Base-by-base conservation (phyloP, 2,797 vertebrate genomes). In the Gouania willdenowi region DNA sequence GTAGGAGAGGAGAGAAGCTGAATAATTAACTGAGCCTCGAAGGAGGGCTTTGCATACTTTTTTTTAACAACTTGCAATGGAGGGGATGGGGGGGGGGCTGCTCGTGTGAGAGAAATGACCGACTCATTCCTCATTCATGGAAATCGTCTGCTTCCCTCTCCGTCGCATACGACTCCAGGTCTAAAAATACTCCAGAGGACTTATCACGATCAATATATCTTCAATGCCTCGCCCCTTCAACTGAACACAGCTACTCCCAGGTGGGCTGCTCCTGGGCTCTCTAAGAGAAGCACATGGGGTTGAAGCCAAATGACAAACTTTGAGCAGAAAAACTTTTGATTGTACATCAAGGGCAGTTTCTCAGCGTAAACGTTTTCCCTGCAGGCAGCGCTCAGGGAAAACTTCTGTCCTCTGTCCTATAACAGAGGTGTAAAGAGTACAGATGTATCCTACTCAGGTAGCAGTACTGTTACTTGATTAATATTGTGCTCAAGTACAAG, bases 131-230 rank as follows among this genome's bases (percentile, higher is more conserved):
- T 81, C 80, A 87, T 86, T 82, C 71, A 80, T 80, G 63, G 63
- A 77, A 86, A 85, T 59, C 54, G 66, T 39, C 41, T 19, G 12
- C 45, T 79, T 76, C 69, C 60, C 80, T 53, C 80, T 53, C 51
- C 61, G 24, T 53, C 60, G 78, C 73, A 72, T 73, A 72, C 51
- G 63, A 69, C 44, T 67, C 28, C 26, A 8, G n/a, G 48, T 84
- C 89, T 88, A 86, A 88, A 89, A 84, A 88, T 88, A 87, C 60
- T 63, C 61, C 60, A 51, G 67, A 81, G 81, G 78, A 77, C 60
- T 81, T 77, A 81, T 83, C 81, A 73, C 40, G 44, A 88, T 87
- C 83, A 84, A 84, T 86, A 83, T 51, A 42, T 71, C 37, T 35
- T 30, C 24, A 12, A 25, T 39, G 26, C 43, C 35, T 14, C 45